Conservation (phyloP, 2,797 vertebrate genomes). For the Poecilia picta region DNA sequence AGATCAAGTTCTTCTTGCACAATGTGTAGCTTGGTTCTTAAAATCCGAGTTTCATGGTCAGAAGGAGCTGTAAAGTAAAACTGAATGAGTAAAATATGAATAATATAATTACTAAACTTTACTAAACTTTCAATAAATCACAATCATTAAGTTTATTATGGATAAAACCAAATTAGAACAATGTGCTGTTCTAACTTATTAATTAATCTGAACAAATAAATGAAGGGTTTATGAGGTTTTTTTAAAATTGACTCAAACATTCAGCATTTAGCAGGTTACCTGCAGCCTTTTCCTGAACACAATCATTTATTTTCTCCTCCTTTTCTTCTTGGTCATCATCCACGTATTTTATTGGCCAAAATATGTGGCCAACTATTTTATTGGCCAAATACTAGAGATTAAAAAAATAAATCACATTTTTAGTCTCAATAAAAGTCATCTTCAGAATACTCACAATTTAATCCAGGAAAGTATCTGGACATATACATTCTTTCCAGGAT, state of each 20-base stretch:
- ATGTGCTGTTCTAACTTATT: not conserved
- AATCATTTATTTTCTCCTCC: constrained; percentile 83
- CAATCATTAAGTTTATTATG: not conserved
- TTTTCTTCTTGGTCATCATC: constrained; percentile 73
- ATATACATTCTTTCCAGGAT: constrained; percentile 64
- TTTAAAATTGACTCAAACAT: constrained; percentile 13
- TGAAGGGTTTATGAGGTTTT: not conserved
- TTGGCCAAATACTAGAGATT: constrained; percentile 64
- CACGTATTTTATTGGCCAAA: constrained; percentile 76
- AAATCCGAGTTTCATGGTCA: constrained; percentile 89
- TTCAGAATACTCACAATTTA: not conserved
- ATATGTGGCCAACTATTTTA: too few species aligned
- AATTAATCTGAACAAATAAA: not conserved
- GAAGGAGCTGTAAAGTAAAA: constrained; percentile 45
- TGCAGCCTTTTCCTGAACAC: constrained; percentile 61
- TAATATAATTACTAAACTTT: not conserved
- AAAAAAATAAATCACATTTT: not conserved
- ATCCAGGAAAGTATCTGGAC: not conserved
- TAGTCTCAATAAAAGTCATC: not conserved
- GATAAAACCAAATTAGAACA: too few species aligned
- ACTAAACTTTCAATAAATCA: not conserved
- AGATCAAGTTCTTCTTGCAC: constrained; percentile 90
- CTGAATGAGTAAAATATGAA: not conserved
- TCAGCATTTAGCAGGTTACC: constrained; percentile 79
- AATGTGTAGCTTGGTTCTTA: constrained; percentile 91